Percentiles rank a stretch among this genome's conserved stretches.
Evolutionary conservation across 2,113 vertebrate genomes (phyloP).

Genomic region (Melanostigma gelatinosum): DNA sequence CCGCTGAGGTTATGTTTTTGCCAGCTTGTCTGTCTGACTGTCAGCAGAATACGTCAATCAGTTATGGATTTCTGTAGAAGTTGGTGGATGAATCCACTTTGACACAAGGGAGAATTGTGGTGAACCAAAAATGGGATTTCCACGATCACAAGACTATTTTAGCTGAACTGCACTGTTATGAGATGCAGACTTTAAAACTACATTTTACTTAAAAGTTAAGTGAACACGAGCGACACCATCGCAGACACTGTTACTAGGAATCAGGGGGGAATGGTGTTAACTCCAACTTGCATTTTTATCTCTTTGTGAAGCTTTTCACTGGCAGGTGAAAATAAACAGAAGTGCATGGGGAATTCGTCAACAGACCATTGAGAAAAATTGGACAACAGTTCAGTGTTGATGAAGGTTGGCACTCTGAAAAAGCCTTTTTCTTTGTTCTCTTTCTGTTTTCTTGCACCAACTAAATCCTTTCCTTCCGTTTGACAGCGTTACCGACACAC

Average conservation of each 20-base stretch:
- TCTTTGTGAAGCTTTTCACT: background rate
- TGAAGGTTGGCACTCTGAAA: background rate
- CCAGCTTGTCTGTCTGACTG: background rate
- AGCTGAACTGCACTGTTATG: background rate
- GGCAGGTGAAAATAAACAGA: background rate
- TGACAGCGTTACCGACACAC: background rate
- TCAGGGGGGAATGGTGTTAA: background rate
- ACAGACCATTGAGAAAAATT: background rate
- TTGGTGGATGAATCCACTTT: background rate
- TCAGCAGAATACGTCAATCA: background rate
- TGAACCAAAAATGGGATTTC: background rate
- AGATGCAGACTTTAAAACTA: background rate
- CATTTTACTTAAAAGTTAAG: background rate
- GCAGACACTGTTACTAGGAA: background rate
- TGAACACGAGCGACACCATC: background rate
- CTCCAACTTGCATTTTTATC: background rate
- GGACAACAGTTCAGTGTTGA: background rate
- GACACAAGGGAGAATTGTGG: background rate
- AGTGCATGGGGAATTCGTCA: background rate
- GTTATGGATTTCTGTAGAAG: background rate
- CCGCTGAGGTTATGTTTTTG: background rate
- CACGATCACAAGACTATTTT: background rate
- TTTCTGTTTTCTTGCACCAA: constrained; percentile 2
- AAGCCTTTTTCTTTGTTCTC: background rate
- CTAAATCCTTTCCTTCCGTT: background rate